These are phyloP conservation scores for Cyclopterus lumpus DNA, from an alignment of 2,797 vertebrate genomes.

Conservation along the genomic window DNA sequence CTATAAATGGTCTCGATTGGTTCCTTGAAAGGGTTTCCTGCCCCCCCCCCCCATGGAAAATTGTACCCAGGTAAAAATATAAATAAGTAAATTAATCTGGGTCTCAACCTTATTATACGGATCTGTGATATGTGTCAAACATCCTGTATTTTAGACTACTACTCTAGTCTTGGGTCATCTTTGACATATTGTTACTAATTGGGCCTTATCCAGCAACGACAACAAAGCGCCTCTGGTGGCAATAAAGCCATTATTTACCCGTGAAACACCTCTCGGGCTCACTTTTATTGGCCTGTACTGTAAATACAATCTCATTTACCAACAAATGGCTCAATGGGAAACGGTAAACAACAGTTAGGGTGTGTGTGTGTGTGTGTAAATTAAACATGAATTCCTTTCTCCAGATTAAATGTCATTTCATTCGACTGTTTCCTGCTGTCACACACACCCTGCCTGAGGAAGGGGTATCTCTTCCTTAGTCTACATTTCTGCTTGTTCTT, in stretches of 20 bases:
- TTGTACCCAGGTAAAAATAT: neutral
- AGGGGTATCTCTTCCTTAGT: neutral
- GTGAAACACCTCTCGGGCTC: conserved; percentile 59
- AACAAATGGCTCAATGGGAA: conserved; percentile 62
- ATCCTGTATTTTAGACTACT: neutral
- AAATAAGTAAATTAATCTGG: neutral
- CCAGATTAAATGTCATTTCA: neutral
- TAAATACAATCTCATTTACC: conserved; percentile 65
- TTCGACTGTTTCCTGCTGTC: neutral
- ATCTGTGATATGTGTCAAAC: neutral
- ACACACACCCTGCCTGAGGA: neutral
- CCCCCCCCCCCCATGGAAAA: neutral
- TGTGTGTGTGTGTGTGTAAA: neutral
- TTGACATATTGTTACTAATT: conserved; percentile 72
- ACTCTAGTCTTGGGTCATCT: conserved; percentile 55
- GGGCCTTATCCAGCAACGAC: conserved; percentile 57
- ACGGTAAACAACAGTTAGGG: conserved; percentile 31
- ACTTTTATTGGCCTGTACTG: conserved; percentile 64
- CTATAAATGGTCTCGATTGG: neutral
- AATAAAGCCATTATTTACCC: conserved; percentile 78
- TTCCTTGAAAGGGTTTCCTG: neutral
- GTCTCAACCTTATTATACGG: neutral
- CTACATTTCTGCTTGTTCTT: neutral
- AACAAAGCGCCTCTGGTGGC: conserved; percentile 69
- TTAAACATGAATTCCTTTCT: neutral